phyloP scores from a whole-genome alignment of 1,140 invertebrate species.

The Habropoda laboriosa region DNA sequence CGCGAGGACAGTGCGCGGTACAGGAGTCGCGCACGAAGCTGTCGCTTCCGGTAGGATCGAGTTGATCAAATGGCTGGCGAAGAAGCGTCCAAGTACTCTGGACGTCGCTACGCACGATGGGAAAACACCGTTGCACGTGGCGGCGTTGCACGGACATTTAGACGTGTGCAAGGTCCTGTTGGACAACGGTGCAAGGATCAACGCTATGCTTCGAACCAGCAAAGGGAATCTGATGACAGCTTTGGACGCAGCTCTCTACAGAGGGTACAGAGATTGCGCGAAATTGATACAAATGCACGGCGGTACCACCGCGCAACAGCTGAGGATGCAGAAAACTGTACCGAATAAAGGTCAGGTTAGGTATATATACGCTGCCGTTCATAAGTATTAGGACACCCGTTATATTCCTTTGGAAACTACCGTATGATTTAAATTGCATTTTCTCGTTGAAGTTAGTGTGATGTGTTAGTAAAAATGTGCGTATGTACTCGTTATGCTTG shows the following conservation, averaged over 20 bases:
- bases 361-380: too few relatives aligned
- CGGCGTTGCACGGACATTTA: conserved; percentile 96
- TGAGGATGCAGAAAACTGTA: conserved; percentile 66
- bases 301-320: conserved; percentile 82
- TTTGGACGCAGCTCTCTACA: conserved; percentile 93
- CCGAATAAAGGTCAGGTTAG: conserved; percentile 72
- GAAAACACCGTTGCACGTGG: conserved; percentile 95
- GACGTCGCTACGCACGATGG: conserved; percentile 96
- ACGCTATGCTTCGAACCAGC: conserved; percentile 90
- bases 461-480: too few relatives aligned
- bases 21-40: conserved; percentile 90
- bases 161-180: conserved; percentile 95
- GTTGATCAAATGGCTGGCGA: conserved; percentile 92
- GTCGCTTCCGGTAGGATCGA: conserved; percentile 95
- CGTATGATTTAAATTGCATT: too few relatives aligned
- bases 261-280: conserved; percentile 93
- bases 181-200: conserved; percentile 91
- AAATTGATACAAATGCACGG: conserved; percentile 96
- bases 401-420: too few relatives aligned
- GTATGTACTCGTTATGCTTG: too few relatives aligned
- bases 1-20: conserved; percentile 89
- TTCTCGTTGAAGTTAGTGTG: too few relatives aligned
- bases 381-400: too few relatives aligned
- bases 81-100: conserved; percentile 90
- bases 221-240: conserved; percentile 93